Evolutionary conservation across 2,797 vertebrate genomes (phyloP).

Genomic region (Mycteria americana): DNA sequence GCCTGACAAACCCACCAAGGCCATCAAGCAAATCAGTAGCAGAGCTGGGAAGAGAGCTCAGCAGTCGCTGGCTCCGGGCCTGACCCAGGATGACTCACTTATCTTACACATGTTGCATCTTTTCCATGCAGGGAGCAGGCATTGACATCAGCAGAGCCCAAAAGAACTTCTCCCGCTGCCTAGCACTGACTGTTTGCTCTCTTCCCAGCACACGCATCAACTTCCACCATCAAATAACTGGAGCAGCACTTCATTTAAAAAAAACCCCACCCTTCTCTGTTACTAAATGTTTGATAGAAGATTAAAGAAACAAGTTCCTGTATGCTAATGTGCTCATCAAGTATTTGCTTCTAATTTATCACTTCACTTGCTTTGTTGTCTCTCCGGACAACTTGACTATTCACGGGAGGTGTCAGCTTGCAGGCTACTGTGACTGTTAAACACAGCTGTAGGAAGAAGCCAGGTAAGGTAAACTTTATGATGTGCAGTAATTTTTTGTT

Average conservation of each 20-base stretch:
- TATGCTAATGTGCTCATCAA: neutral
- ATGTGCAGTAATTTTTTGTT: neutral
- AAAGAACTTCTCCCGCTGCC: neutral
- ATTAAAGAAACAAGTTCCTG: neutral
- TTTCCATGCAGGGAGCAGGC: conserved; percentile 33
- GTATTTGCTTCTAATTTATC: neutral
- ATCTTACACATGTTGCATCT: conserved; percentile 49
- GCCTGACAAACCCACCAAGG: neutral
- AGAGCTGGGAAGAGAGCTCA: conserved; percentile 10
- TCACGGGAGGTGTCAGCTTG: neutral
- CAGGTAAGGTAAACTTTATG: neutral
- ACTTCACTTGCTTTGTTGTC: neutral
- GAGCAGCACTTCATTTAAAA: neutral
- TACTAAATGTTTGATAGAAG: neutral
- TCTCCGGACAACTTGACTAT: neutral
- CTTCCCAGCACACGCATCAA: neutral
- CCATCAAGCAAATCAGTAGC: conserved; percentile 43
- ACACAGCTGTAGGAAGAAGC: neutral
- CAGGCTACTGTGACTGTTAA: neutral
- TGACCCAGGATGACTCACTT: conserved; percentile 37
- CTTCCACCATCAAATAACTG: neutral
- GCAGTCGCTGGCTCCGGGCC: neutral
- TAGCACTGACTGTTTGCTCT: neutral
- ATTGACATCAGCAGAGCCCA: conserved; percentile 28
- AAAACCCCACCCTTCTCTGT: neutral